Conservation (phyloP, 2,113 vertebrate genomes). For the Percina caprodes region DNA sequence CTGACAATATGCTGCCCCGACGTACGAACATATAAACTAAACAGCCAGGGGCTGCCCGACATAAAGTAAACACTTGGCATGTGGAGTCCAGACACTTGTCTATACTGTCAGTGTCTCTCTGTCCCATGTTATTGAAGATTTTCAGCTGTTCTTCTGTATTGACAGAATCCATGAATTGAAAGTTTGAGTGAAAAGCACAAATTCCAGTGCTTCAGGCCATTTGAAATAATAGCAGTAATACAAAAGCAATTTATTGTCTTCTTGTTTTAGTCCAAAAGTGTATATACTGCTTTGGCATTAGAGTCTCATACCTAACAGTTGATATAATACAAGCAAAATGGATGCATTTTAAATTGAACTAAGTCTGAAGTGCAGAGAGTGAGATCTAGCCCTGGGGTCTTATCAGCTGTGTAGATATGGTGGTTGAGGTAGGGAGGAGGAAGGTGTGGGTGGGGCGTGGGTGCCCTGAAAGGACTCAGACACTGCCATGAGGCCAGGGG, state of each 20-base stretch:
- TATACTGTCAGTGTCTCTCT: constrained; percentile 49
- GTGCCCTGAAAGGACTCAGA: constrained; percentile 70
- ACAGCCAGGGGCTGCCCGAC: constrained; percentile 60
- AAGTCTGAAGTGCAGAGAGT: constrained; percentile 3
- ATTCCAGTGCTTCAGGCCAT: not conserved
- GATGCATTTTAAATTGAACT: not conserved
- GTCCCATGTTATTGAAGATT: constrained; percentile 22
- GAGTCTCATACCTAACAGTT: not conserved
- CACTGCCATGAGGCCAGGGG: constrained; percentile 62
- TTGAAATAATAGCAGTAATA: constrained; percentile 2
- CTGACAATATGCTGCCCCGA: constrained; percentile 62
- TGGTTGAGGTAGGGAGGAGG: constrained; percentile 17
- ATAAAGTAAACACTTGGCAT: constrained; percentile 75
- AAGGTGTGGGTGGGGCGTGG: constrained; percentile 41
- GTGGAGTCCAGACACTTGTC: constrained; percentile 69
- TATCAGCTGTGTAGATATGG: constrained; percentile 23
- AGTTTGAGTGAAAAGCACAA: not conserved
- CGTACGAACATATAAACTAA: constrained; percentile 70
- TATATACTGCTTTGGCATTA: not conserved
- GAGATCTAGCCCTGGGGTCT: constrained; percentile 1
- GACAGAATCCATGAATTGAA: not conserved
- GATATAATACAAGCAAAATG: not conserved
- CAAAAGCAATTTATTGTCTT: not conserved
- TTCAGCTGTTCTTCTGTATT: constrained; percentile 18
- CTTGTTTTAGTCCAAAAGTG: not conserved